These are phyloP conservation scores for Colaptes auratus DNA, from an alignment of 2,113 vertebrate genomes.

Conservation along the genomic window DNA sequence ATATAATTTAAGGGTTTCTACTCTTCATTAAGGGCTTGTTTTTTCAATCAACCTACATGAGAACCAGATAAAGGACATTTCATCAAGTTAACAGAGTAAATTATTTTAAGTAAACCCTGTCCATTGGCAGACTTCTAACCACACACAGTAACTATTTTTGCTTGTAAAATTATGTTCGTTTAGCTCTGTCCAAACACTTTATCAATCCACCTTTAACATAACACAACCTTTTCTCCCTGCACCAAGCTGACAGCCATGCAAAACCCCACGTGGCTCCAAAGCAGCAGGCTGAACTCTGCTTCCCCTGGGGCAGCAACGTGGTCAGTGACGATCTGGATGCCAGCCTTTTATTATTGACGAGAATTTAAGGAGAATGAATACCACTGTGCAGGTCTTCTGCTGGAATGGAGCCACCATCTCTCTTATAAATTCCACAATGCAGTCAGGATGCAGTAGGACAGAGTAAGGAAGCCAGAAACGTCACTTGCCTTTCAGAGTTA, in stretches of 20 bases:
- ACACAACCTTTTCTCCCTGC: neutral
- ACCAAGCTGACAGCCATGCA: neutral
- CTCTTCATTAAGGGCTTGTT: neutral
- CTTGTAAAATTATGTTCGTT: neutral
- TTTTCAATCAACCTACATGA: neutral
- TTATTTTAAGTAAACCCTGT: too few species aligned
- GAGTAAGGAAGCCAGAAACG: neutral
- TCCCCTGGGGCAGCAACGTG: neutral
- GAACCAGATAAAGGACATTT: neutral
- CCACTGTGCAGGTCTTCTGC: neutral
- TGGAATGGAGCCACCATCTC: neutral
- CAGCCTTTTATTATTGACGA: neutral
- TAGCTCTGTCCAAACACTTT: neutral
- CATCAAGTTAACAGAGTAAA: neutral
- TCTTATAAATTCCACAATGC: neutral
- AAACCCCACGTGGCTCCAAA: neutral
- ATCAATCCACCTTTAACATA: neutral
- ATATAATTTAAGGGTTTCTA: neutral
- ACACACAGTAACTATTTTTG: neutral
- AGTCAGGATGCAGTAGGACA: neutral
- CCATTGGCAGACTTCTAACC: neutral
- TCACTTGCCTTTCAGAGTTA: neutral
- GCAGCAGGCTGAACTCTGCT: neutral
- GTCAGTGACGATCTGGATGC: neutral
- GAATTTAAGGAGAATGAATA: neutral